Base-by-base conservation (phyloP, 2,113 vertebrate genomes). In the Spea bombifrons region DNA sequence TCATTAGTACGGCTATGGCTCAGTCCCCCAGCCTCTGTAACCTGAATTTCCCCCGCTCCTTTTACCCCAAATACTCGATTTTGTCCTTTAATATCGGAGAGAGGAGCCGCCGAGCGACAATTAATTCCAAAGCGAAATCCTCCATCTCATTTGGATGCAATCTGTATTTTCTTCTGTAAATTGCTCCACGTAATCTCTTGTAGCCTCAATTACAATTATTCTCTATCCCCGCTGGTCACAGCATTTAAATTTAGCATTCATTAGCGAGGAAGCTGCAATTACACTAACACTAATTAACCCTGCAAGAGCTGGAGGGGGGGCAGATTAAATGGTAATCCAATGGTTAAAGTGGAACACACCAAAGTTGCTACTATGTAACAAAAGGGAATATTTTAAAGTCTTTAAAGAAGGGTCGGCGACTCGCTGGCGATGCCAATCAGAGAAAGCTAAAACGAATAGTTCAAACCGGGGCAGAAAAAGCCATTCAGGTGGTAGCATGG, bases 201-300 rank as follows among this genome's bases (percentile, higher is more conserved):
- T 76, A 57, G 66, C 75, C 76, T 55, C 48, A 79, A 79, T 79
- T 79, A 79, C 70, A 79, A 79, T 79, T 73, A 55, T 53, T 64
- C 71, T 46, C 46, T 45, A 9, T 73, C 76, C 73, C 69, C 49
- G 30, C 49, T 43, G 15, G 53, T 73, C 76, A 64, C 69, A 53
- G 47, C 9, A 53, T 53, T 78, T 44, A 78, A 70, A 77, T 71
- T 53, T 44, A 55, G 16, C 59, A 72, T 73, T 79, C 76, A 79
- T 79, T 73, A 79, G 61, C 30, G 17, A 79, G 61, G 73, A 50
- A 79, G 76, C 76, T 72, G 12, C 70, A 79, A 79, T 79, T 73
- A 73, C 43, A 8, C 76, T 12, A 13, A 66, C 64, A 55, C 59
- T 12, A 44, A 66, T 55, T 79, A 79, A 79, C 76, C 61, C 68